Evolutionary conservation across 2,113 vertebrate genomes (phyloP).

Genomic region (Chloropsis cyanopogon): DNA sequence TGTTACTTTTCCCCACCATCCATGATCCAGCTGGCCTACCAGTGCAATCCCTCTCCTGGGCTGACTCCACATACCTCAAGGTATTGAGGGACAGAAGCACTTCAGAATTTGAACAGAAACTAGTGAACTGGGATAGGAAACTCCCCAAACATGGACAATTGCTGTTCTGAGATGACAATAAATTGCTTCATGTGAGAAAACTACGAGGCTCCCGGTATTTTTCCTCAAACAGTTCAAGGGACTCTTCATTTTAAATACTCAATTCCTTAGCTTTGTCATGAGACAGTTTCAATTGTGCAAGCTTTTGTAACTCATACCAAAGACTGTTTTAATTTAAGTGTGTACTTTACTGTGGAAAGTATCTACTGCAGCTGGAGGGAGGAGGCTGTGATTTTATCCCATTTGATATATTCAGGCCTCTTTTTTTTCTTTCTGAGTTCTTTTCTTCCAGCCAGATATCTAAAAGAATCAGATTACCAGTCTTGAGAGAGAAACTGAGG

Average conservation of each 20-base stretch:
- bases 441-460: background rate
- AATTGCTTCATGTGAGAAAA: background rate
- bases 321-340: background rate
- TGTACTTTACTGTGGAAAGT: background rate
- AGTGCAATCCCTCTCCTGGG: background rate
- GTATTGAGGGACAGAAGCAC: too few relatives aligned
- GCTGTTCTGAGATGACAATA: background rate
- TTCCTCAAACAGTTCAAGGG: background rate
- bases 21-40: background rate
- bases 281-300: background rate
- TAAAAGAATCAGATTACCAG: background rate
- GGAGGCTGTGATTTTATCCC: background rate
- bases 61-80: rapidly evolving
- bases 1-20: background rate
- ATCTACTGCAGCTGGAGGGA: background rate
- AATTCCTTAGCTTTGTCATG: background rate
- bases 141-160: background rate
- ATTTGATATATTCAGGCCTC: background rate
- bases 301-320: background rate
- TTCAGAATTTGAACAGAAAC: background rate
- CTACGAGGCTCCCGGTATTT: background rate
- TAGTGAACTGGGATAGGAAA: background rate
- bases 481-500: background rate
- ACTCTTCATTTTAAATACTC: background rate
- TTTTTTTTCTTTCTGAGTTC: background rate